Evolutionary conservation across 2,888 invertebrate species (phyloP), one percentile per base, ranked within the genome.

Genomic region (Allygus modestus): DNA sequence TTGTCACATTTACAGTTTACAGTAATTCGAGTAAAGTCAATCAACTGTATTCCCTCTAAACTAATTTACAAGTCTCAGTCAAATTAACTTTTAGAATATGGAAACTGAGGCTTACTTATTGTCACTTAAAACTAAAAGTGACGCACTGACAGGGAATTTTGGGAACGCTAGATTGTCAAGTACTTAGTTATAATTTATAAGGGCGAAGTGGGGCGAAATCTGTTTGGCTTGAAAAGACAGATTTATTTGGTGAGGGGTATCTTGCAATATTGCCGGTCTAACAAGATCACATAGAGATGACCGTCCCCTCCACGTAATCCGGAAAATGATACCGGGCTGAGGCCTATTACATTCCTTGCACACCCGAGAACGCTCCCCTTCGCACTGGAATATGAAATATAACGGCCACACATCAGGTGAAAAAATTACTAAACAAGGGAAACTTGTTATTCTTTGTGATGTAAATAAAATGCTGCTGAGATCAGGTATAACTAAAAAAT

Each of bases 161-260:
- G 17, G 51, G 12, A 51, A 7, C 7, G 2, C 15, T 51, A 51
- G 9, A 51, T 5, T 51, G 15, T n/a, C 51, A 51, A 51, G 51
- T 51, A 58, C 58, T 58, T 15, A 28, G 15, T 65, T 28, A 65
- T 65, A 65, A 65, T 28, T 65, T 65, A 65, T 31, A 31, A 65
- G 28, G 23, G 41, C 15, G 7, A 73, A 43, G 41, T 73, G 31
- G 65, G 65, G n/a, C 15, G 73, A 73, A 43, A 43, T 73, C 73
- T 41, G 73, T 43, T 65, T 65, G 65, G 71, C 37, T 71, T 20
- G 71, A 71, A 71, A 71, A 41, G 41, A 71, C 71, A 20, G 71
- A 71, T 71, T 71, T 71, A 41, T 71, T 37, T 41, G 17, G 69
- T 15, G 37, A 71, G 71, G 37, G 37, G 71, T 71, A 71, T 37